Percentiles rank a stretch among this genome's conserved stretches.
These are phyloP conservation scores for Anhinga rufa DNA, from an alignment of 2,113 vertebrate genomes.

Conservation along the genomic window DNA sequence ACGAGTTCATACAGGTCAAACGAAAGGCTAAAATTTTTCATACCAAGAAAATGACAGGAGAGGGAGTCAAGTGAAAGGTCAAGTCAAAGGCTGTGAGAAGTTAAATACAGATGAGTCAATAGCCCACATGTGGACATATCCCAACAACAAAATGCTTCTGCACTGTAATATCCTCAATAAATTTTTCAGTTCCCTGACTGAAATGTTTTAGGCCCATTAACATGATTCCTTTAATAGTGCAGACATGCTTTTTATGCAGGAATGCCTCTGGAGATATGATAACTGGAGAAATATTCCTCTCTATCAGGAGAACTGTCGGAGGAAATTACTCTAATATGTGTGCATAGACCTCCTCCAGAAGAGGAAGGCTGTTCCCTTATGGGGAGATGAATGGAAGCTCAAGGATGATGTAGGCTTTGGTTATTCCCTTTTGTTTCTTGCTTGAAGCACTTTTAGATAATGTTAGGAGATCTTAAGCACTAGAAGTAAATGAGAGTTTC, in stretches of 20 bases:
- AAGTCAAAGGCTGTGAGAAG: conserved; percentile 6
- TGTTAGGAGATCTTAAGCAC: conserved; percentile 10
- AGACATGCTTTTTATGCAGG: conserved; percentile 29
- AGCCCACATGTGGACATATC: neutral
- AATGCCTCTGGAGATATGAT: neutral
- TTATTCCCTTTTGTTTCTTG: conserved; percentile 39
- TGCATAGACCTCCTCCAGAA: conserved; percentile 1
- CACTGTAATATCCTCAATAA: neutral
- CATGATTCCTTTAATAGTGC: conserved; percentile 5
- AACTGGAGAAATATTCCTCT: conserved; percentile 19
- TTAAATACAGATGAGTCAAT: neutral
- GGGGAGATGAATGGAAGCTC: conserved; percentile 24
- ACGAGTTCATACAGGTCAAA: conserved; percentile 35
- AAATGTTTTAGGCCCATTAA: conserved; percentile 39
- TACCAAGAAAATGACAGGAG: neutral
- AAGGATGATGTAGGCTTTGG: neutral
- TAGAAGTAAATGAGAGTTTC: conserved; percentile 50
- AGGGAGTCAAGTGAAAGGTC: conserved; percentile 23
- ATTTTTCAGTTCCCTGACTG: conserved; percentile 5
- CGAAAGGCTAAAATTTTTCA: neutral
- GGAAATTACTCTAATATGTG: conserved; percentile 22
- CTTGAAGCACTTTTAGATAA: conserved; percentile 47
- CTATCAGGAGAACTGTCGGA: conserved; percentile 19
- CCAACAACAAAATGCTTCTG: neutral
- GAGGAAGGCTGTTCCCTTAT: neutral